These are phyloP conservation scores for Protonibea diacanthus DNA, from an alignment of 2,797 vertebrate genomes.

Conservation along the genomic window DNA sequence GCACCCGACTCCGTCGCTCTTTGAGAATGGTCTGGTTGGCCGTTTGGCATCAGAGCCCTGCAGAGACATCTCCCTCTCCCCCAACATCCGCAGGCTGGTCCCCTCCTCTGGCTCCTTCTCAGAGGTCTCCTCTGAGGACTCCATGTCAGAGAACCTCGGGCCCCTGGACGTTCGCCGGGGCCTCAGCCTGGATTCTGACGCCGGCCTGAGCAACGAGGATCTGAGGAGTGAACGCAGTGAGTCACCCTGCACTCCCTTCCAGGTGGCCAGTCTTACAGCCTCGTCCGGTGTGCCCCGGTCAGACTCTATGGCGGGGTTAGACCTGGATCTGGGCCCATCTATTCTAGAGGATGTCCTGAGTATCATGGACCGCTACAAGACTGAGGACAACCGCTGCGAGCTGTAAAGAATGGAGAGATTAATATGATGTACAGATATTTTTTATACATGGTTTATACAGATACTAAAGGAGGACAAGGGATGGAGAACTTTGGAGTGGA, in stretches of 20 bases:
- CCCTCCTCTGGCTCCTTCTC: slow-evolving; percentile 85
- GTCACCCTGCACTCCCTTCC: slow-evolving; percentile 69
- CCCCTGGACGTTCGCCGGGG: slow-evolving; percentile 77
- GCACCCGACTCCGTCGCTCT: slow-evolving; percentile 58
- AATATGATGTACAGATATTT: slow-evolving; percentile 36
- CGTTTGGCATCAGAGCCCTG: slow-evolving; percentile 68
- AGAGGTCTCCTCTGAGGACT: slow-evolving; percentile 87
- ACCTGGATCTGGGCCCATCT: slow-evolving; percentile 90
- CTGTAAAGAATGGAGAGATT: slow-evolving; percentile 62
- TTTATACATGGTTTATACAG: slow-evolving; percentile 32
- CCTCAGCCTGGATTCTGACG: slow-evolving; percentile 85
- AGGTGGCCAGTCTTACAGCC: background rate
- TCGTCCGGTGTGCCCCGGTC: slow-evolving; percentile 71
- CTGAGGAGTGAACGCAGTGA: slow-evolving; percentile 82
- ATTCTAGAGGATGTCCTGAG: slow-evolving; percentile 88
- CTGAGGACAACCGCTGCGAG: slow-evolving; percentile 78
- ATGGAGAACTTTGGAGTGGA: background rate
- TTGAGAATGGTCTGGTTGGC: slow-evolving; percentile 63
- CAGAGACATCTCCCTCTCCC: slow-evolving; percentile 75
- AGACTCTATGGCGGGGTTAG: slow-evolving; percentile 81
- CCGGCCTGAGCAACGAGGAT: slow-evolving; percentile 86
- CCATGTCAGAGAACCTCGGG: slow-evolving; percentile 78
- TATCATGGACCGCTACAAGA: slow-evolving; percentile 90
- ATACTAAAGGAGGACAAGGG: slow-evolving; percentile 3
- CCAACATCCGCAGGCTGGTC: slow-evolving; percentile 77